Percentiles rank a stretch among this genome's conserved stretches.
phyloP scores from a whole-genome alignment of 2,113 vertebrate genomes.

The Galbula dea region DNA sequence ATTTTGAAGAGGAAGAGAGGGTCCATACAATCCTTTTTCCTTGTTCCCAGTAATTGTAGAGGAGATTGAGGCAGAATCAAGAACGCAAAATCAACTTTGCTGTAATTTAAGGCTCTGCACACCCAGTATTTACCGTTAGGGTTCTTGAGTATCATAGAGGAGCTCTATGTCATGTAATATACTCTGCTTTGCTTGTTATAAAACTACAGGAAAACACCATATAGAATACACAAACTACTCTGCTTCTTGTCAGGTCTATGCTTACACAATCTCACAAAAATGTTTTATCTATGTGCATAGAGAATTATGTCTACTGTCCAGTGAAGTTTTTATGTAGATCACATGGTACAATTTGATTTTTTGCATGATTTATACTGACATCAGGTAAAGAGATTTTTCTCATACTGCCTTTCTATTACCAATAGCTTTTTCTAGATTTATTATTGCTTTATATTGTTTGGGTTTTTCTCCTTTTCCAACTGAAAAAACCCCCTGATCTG shows the following conservation, averaged over 20 bases:
- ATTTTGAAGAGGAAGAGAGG: background rate
- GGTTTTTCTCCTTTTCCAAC: background rate
- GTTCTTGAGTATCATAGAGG: background rate
- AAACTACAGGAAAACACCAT: background rate
- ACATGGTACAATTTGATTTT: background rate
- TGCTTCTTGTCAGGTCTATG: background rate
- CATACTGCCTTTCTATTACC: background rate
- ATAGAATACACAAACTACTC: background rate
- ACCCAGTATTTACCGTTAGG: background rate
- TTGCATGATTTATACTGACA: background rate
- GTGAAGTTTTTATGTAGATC: background rate
- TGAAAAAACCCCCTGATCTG: constrained; percentile 38
- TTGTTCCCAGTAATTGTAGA: background rate
- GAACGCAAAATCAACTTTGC: background rate
- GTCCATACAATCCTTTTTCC: background rate
- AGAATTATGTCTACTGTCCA: background rate
- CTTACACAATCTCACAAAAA: background rate
- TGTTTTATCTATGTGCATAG: background rate
- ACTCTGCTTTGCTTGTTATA: background rate
- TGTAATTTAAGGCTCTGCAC: background rate
- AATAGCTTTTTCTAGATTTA: background rate
- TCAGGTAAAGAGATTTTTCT: background rate
- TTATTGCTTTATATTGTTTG: background rate
- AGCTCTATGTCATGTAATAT: background rate
- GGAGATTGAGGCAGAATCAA: background rate